phyloP scores from a whole-genome alignment of 2,797 vertebrate genomes.

The Malacoraja senta region DNA sequence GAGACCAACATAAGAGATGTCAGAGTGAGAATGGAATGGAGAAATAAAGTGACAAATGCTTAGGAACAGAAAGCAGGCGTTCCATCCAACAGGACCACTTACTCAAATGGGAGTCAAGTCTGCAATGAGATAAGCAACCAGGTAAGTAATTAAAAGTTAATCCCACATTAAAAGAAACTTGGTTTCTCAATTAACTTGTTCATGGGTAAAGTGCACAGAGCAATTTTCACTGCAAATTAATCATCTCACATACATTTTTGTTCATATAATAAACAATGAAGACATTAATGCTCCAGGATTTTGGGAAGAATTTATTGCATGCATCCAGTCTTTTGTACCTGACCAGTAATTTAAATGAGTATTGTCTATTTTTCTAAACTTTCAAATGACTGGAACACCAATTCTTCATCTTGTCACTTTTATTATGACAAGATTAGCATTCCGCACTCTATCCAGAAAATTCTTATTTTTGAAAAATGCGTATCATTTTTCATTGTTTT shows the following conservation, averaged over 20 bases:
- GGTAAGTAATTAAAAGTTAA: neutral
- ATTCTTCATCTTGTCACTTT: slow-evolving; percentile 42
- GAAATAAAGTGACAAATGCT: too few species aligned
- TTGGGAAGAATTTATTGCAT: slow-evolving; percentile 46
- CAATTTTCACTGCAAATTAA: slow-evolving; percentile 47
- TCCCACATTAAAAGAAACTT: neutral
- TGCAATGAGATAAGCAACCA: neutral
- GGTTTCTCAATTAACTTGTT: slow-evolving; percentile 11
- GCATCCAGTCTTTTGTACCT: slow-evolving; percentile 47
- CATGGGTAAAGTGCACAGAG: neutral
- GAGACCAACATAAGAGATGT: too few species aligned
- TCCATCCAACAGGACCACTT: too few species aligned
- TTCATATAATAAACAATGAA: slow-evolving; percentile 54
- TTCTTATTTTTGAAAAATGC: slow-evolving; percentile 28
- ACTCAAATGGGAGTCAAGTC: too few species aligned
- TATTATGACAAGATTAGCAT: slow-evolving; percentile 48
- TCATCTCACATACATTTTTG: slow-evolving; percentile 48
- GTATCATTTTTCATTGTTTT: slow-evolving; percentile 30
- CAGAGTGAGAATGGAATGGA: too few species aligned
- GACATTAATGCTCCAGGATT: slow-evolving; percentile 42
- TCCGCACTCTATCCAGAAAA: slow-evolving; percentile 44
- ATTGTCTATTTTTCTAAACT: slow-evolving; percentile 48
- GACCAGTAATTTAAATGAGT: slow-evolving; percentile 47
- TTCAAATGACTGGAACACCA: slow-evolving; percentile 41
- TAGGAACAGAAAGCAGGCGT: too few species aligned